Evolutionary conservation across 1,140 invertebrate genomes (phyloP).

Genomic region (Bombyx mori): DNA sequence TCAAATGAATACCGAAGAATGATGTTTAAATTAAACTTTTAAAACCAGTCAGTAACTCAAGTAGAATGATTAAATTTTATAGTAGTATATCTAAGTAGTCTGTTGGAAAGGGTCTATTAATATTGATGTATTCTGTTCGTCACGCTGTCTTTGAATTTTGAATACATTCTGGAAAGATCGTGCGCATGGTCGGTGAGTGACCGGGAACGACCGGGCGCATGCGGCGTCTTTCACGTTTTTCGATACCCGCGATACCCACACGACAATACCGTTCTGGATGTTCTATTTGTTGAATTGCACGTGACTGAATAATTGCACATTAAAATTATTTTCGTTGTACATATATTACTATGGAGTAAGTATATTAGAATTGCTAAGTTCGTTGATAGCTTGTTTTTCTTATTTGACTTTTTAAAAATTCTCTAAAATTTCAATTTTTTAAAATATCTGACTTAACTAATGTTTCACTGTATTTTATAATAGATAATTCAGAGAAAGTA

Average conservation of each 20-base stretch:
- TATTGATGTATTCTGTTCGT: conserved; percentile 12
- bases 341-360: background rate
- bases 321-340: conserved; percentile 2
- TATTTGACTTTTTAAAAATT: background rate
- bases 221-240: conserved; percentile 32
- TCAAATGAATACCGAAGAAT: no score
- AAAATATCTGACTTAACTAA: no score
- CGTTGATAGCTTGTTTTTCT: conserved; percentile 1
- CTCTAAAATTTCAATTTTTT: no score
- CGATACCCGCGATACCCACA: conserved; percentile 13
- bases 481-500: no score
- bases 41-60: no score
- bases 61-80: no score
- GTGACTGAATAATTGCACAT: conserved; percentile 34
- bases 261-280: conserved; percentile 28
- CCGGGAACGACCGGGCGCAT: conserved; percentile 23
- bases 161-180: conserved; percentile 12
- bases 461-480: no score
- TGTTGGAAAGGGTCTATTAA: conserved; percentile 5
- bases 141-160: conserved; percentile 7
- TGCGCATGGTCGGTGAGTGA: conserved; percentile 34
- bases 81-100: no score
- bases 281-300: conserved; percentile 23
- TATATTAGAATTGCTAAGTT: conserved; percentile 7
- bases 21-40: no score